These are phyloP conservation scores for Haemorhous mexicanus DNA, from an alignment of 2,113 vertebrate genomes.

Conservation along the genomic window DNA sequence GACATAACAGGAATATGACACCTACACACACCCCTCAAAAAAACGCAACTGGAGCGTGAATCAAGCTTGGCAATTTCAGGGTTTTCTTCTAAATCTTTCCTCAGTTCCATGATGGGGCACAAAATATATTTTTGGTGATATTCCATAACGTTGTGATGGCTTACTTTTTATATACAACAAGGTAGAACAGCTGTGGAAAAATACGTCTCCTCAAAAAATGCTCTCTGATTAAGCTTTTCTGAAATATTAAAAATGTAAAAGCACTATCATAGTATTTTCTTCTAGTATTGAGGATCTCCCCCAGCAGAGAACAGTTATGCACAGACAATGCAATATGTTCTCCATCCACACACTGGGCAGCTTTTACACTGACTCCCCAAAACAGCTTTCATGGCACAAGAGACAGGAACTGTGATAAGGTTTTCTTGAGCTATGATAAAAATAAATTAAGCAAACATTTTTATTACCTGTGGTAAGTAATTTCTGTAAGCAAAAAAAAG, in stretches of 20 bases:
- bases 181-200: not conserved
- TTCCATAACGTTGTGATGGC: not conserved
- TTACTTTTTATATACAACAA: not conserved
- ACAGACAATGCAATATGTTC: slow-evolving; percentile 47
- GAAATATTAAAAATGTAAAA: not conserved
- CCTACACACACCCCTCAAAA: not conserved
- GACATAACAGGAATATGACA: not conserved
- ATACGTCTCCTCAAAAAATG: not conserved
- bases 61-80: not conserved
- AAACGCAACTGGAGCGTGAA: not conserved
- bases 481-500: not conserved
- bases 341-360: not conserved
- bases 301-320: not conserved
- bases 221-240: not conserved
- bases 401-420: not conserved
- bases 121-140: not conserved
- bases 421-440: not conserved
- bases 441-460: not conserved
- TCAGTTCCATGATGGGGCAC: not conserved
- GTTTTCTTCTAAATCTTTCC: not conserved
- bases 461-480: not conserved
- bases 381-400: slow-evolving; percentile 35
- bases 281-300: not conserved
- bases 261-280: not conserved
- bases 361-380: slow-evolving; percentile 40